phyloP scores from a whole-genome alignment of 2,888 invertebrate species.

The Cetonia aurata region DNA sequence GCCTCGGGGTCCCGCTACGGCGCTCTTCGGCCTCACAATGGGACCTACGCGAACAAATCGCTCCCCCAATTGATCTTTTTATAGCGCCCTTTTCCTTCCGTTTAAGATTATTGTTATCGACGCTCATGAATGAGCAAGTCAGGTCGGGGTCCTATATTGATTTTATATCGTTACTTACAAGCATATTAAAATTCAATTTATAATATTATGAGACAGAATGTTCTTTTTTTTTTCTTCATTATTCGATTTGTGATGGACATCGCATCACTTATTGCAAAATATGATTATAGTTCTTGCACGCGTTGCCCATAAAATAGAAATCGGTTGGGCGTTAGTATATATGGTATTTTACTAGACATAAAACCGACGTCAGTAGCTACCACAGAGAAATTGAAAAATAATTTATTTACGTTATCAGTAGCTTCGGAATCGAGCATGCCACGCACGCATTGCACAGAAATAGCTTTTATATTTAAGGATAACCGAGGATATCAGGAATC shows the following conservation, averaged over 20 bases:
- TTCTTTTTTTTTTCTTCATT: no score
- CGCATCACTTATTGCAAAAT: no score
- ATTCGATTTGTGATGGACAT: no score
- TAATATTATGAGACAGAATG: background rate
- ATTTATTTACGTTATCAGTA: conserved; percentile 46
- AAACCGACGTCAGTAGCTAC: conserved; percentile 23
- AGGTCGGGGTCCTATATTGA: conserved; percentile 15
- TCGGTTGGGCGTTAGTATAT: conserved; percentile 25
- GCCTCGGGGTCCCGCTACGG: conserved; percentile 51
- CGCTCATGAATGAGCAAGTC: conserved; percentile 30
- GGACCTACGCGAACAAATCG: conserved; percentile 49
- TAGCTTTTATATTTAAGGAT: conserved; percentile 54
- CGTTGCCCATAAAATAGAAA: conserved; percentile 33
- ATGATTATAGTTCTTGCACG: conserved; percentile 13
- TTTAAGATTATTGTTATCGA: conserved; percentile 41
- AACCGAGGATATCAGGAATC: conserved; percentile 51
- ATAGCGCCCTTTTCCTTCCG: conserved; percentile 32
- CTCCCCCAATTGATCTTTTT: conserved; percentile 47
- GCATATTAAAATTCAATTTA: conserved; percentile 20
- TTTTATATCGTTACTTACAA: conserved; percentile 20
- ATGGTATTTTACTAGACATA: conserved; percentile 32
- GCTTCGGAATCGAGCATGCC: conserved; percentile 43
- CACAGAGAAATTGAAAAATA: conserved; percentile 45
- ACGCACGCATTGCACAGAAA: conserved; percentile 44
- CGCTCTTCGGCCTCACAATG: conserved; percentile 47